These are phyloP conservation scores for Heliothis subflexa DNA, from an alignment of 1,140 invertebrate species.

Conservation along the genomic window DNA sequence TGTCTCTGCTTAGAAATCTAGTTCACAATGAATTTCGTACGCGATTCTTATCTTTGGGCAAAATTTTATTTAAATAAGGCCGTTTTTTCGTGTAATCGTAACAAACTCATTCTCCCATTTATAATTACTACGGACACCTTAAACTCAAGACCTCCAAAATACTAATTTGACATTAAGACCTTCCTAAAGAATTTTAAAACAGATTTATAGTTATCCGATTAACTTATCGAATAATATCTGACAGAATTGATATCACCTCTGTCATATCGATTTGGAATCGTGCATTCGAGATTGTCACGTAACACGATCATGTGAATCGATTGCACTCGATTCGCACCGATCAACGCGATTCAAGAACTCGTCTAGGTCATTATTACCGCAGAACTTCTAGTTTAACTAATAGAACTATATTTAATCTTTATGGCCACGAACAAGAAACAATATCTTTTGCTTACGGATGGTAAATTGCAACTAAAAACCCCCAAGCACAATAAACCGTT, in stretches of 20 bases:
- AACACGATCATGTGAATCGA: not conserved
- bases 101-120: not conserved
- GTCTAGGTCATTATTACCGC: conserved; percentile 12
- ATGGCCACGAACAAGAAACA: too few species aligned
- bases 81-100: not conserved
- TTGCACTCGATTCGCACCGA: not conserved
- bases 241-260: not conserved
- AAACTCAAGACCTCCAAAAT: too few species aligned
- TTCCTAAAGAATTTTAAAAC: too few species aligned
- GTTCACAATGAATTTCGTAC: too few species aligned
- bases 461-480: too few species aligned
- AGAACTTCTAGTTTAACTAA: not conserved
- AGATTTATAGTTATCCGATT: too few species aligned
- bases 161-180: too few species aligned
- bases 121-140: too few species aligned
- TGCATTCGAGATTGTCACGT: not conserved
- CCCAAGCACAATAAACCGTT: too few species aligned
- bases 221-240: not conserved
- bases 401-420: not conserved
- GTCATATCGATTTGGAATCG: not conserved
- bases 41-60: too few species aligned
- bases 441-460: too few species aligned
- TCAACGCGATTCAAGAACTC: not conserved
- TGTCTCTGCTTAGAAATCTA: too few species aligned
- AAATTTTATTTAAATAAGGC: not conserved